These are phyloP conservation scores for Condylura cristata DNA, from an alignment of 2,113 vertebrate genomes.

Conservation along the genomic window DNA sequence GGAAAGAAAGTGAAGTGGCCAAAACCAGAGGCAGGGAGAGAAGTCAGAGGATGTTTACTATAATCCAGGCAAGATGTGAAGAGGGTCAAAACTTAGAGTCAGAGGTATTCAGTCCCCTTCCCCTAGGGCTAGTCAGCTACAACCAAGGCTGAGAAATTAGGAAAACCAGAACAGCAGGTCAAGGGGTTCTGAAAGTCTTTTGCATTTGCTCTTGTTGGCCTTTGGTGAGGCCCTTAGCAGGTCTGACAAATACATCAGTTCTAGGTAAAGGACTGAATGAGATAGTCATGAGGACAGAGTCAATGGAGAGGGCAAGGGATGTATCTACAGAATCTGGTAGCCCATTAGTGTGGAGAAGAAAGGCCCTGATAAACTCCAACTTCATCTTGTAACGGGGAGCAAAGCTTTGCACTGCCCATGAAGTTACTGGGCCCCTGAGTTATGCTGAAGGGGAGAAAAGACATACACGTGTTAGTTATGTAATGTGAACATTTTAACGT, in stretches of 20 bases:
- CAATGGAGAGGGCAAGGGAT: not conserved
- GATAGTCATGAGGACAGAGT: not conserved
- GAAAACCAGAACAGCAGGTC: not conserved
- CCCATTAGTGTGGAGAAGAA: not conserved
- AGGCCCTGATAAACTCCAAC: not conserved
- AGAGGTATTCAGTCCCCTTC: not conserved
- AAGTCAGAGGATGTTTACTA: not conserved
- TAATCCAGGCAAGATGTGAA: not conserved
- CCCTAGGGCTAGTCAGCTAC: no score
- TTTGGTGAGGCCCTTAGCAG: not conserved
- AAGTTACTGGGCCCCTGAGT: not conserved
- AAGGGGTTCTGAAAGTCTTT: not conserved
- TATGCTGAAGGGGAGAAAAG: conserved; percentile 15
- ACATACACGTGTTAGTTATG: not conserved
- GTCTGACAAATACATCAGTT: not conserved
- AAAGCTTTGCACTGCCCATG: not conserved
- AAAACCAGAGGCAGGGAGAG: not conserved
- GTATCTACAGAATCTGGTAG: not conserved
- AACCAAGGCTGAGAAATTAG: not conserved
- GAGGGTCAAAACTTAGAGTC: not conserved
- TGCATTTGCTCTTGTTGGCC: not conserved
- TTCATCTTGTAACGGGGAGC: not conserved
- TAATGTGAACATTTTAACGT: not conserved
- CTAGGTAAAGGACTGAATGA: not conserved
- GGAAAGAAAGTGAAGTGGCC: not conserved